phyloP scores from a whole-genome alignment of 2,113 vertebrate species.

The Cololabis saira region DNA sequence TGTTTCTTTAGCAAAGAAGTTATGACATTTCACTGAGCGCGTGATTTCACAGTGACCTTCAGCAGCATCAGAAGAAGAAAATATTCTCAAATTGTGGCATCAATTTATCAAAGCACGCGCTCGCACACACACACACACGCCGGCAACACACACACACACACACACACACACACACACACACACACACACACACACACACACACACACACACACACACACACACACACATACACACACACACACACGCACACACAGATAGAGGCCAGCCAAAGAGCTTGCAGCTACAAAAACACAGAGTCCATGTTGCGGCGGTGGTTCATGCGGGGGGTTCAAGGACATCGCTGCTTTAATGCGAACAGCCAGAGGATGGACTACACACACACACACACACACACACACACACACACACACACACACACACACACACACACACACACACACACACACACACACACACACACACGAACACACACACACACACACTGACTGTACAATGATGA shows the following conservation, averaged over 20 bases:
- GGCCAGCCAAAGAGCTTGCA: conserved; percentile 6
- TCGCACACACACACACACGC: too few species aligned
- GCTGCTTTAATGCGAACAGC: conserved; percentile 61
- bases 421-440: background rate
- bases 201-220: background rate
- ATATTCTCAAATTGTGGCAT: conserved; percentile 16
- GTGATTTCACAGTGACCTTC: conserved; percentile 15
- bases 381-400: conserved; percentile 15
- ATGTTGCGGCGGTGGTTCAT: conserved; percentile 26
- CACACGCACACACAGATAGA: background rate
- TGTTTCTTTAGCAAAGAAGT: too few species aligned
- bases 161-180: too few species aligned
- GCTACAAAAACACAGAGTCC: conserved; percentile 10
- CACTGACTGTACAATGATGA: conserved; percentile 14
- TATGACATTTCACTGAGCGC: too few species aligned
- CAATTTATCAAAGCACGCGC: conserved; percentile 11
- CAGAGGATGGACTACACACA: conserved; percentile 33
- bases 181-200: background rate
- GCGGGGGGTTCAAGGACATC: conserved; percentile 64
- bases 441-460: too few species aligned
- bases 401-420: conserved; percentile 10
- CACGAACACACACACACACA: too few species aligned
- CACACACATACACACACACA: background rate
- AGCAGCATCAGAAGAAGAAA: conserved; percentile 18
- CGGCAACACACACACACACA: background rate